Conservation (phyloP, 1,140 invertebrate species). For the Brachionus rubens region DNA sequence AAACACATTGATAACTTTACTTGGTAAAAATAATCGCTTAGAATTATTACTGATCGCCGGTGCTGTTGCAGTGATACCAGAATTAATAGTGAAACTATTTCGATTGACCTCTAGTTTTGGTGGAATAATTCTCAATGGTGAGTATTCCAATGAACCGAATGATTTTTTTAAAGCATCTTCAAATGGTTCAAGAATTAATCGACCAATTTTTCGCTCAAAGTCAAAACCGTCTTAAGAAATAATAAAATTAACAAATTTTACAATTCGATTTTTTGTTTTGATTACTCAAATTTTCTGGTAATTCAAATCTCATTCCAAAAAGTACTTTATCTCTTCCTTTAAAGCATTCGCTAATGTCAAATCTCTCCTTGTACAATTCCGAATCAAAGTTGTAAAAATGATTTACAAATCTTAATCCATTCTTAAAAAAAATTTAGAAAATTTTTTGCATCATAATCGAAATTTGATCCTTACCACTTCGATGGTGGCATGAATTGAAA, state of each 20-base stretch:
- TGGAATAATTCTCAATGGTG: conserved; percentile 33
- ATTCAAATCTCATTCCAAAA: conserved; percentile 23
- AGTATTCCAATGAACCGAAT: neutral
- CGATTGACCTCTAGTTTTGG: neutral
- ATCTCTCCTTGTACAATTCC: neutral
- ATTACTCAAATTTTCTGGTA: neutral
- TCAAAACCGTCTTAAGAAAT: neutral
- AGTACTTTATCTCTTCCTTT: conserved; percentile 28
- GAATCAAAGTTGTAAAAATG: conserved; percentile 36
- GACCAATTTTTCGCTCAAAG: neutral
- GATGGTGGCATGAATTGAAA: neutral
- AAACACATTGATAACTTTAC: no score
- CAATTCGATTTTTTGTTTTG: neutral
- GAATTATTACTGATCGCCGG: neutral
- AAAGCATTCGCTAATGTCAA: conserved; percentile 35
- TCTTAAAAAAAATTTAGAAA: neutral
- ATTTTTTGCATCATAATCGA: neutral
- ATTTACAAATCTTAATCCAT: neutral
- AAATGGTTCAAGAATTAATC: conserved; percentile 3
- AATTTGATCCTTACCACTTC: neutral
- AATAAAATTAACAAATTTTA: neutral
- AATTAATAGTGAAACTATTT: neutral
- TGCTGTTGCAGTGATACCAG: neutral
- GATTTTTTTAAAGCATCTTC: neutral
- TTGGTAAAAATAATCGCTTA: no score